A percentile compares a stretch with the other conserved stretches of the same genome.
Conservation (phyloP, 1,140 invertebrate species). For the Plodia interpunctella region DNA sequence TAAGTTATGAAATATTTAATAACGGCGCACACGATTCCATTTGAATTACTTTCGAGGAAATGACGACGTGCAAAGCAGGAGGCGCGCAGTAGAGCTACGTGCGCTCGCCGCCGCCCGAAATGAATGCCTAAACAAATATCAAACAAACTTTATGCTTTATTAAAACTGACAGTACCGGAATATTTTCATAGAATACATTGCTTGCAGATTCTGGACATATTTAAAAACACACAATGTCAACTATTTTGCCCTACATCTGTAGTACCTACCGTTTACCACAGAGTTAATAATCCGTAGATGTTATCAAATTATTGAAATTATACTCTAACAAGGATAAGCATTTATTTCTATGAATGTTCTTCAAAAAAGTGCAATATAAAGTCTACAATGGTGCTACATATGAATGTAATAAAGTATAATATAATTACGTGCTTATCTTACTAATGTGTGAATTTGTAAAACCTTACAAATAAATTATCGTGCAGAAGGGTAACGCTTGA, state of each 20-base stretch:
- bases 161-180: slow-evolving; percentile 31
- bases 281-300: no score
- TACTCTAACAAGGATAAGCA: no score
- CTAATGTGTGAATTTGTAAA: no score
- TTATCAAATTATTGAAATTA: no score
- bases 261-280: no score
- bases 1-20: slow-evolving; percentile 77
- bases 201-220: neutral
- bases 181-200: slow-evolving; percentile 20
- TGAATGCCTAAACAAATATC: slow-evolving; percentile 40
- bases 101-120: slow-evolving; percentile 27
- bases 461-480: no score
- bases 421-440: no score
- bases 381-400: no score
- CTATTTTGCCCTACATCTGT: neutral
- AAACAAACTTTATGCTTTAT: slow-evolving; percentile 41
- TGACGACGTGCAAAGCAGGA: slow-evolving; percentile 60
- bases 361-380: no score
- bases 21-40: slow-evolving; percentile 76
- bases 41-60: slow-evolving; percentile 77
- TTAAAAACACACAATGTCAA: neutral
- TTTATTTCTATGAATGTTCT: no score
- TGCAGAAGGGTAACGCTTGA: no score
- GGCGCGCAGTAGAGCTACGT: slow-evolving; percentile 36
- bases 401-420: no score